Percentiles rank a stretch among this genome's conserved stretches.
These are phyloP conservation scores for Sylvia borin DNA, from an alignment of 2,797 vertebrate species.

Conservation along the genomic window DNA sequence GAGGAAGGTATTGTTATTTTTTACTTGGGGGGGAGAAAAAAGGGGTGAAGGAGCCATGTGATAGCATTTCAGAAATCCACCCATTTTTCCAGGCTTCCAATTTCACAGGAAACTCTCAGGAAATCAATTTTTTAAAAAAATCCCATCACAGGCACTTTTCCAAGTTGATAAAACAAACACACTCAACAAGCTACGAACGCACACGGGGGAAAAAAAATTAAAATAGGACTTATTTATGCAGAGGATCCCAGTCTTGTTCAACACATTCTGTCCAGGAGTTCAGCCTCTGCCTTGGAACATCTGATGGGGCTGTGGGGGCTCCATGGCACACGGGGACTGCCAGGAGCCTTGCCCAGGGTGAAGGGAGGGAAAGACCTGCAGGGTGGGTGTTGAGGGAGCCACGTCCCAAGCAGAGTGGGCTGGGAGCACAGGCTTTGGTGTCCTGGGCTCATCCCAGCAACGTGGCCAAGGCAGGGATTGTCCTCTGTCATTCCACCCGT, in stretches of 20 bases:
- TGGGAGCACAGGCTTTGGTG: neutral
- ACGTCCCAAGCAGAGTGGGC: accelerated
- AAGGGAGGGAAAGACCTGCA: accelerated
- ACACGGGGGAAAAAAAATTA: accelerated
- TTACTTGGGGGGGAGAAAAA: neutral
- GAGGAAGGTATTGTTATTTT: conserved; percentile 20
- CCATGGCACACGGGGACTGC: neutral
- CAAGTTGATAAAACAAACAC: conserved; percentile 43
- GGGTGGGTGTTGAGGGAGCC: neutral
- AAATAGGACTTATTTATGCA: neutral
- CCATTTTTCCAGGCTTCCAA: conserved; percentile 68
- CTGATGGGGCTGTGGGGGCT: neutral
- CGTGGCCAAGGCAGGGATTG: accelerated
- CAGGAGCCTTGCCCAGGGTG: neutral
- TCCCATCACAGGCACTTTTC: neutral
- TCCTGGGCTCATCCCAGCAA: neutral
- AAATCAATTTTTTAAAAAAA: conserved; percentile 55
- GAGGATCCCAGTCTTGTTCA: neutral
- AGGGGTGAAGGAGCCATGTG: neutral
- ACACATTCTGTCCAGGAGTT: neutral
- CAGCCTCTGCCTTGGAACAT: neutral
- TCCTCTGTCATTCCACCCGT: neutral
- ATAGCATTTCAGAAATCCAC: conserved; percentile 66
- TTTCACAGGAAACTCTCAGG: conserved; percentile 76
- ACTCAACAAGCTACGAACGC: neutral